phyloP scores from a whole-genome alignment of 1,140 invertebrate genomes.

The Heliothis subflexa region DNA sequence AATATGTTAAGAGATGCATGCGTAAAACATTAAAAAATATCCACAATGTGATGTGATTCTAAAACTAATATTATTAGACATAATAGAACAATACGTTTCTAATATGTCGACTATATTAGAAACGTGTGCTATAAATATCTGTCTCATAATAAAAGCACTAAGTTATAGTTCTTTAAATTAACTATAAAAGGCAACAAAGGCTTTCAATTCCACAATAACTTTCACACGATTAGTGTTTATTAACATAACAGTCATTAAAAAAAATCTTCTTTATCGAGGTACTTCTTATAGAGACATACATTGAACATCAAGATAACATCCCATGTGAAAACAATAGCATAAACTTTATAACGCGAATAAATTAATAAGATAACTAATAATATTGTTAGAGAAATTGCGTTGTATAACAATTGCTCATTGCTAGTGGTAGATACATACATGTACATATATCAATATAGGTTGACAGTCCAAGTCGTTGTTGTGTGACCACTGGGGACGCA shows the following conservation, averaged over 20 bases:
- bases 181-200: background rate
- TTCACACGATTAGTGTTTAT: background rate
- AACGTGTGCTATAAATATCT: background rate
- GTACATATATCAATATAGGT: conserved; percentile 4
- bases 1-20: background rate
- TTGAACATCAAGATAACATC: background rate
- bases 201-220: background rate
- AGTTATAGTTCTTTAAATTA: conserved; percentile 11
- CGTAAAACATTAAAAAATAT: no score
- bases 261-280: background rate
- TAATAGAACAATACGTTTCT: no score
- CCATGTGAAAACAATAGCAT: conserved; percentile 2
- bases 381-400: background rate
- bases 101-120: no score
- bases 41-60: no score
- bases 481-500: conserved; percentile 35
- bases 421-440: background rate
- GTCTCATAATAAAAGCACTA: background rate
- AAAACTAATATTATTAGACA: no score
- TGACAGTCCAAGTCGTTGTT: conserved; percentile 28
- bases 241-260: background rate
- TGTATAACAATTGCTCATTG: background rate
- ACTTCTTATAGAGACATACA: background rate
- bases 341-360: background rate
- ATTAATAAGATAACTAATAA: background rate